A percentile compares a stretch with the other conserved stretches of the same genome.
Conservation (phyloP, 1,140 invertebrate species). For the Ceratina japonica region DNA sequence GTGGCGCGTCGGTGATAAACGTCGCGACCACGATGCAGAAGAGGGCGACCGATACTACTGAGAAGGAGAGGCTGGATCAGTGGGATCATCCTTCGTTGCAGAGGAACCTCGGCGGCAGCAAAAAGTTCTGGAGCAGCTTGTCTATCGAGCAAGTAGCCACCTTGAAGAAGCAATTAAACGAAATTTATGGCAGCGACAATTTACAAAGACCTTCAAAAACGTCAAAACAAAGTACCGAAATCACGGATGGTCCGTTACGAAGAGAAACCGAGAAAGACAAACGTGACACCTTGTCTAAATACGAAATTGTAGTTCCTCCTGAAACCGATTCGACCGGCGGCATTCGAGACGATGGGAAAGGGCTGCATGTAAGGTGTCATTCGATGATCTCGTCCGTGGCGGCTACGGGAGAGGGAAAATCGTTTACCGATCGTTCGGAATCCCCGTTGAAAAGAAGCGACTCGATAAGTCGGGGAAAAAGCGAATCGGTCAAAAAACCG, state of each 20-base stretch:
- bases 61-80: conserved; percentile 62
- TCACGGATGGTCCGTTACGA: neutral
- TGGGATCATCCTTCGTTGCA: conserved; percentile 68
- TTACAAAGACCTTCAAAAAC: conserved; percentile 58
- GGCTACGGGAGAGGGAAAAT: conserved; percentile 30
- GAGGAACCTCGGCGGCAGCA: conserved; percentile 83
- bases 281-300: conserved; percentile 69
- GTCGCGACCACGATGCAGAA: conserved; percentile 84
- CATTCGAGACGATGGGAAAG: conserved; percentile 70
- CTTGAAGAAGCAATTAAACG: conserved; percentile 89
- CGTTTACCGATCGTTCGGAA: neutral
- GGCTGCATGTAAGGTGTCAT: conserved; percentile 85
- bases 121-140: conserved; percentile 89
- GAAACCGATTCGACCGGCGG: conserved; percentile 62
- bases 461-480: conserved; percentile 67
- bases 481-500: conserved; percentile 54
- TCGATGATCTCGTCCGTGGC: conserved; percentile 78
- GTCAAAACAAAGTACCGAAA: neutral
- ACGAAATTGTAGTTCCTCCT: conserved; percentile 82
- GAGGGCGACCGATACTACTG: conserved; percentile 58
- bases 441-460: conserved; percentile 63
- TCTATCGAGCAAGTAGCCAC: conserved; percentile 91
- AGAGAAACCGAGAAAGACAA: neutral
- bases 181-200: conserved; percentile 87
- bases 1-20: conserved; percentile 89